phyloP scores from a whole-genome alignment of 2,888 invertebrate genomes.

The Tachina grossa region DNA sequence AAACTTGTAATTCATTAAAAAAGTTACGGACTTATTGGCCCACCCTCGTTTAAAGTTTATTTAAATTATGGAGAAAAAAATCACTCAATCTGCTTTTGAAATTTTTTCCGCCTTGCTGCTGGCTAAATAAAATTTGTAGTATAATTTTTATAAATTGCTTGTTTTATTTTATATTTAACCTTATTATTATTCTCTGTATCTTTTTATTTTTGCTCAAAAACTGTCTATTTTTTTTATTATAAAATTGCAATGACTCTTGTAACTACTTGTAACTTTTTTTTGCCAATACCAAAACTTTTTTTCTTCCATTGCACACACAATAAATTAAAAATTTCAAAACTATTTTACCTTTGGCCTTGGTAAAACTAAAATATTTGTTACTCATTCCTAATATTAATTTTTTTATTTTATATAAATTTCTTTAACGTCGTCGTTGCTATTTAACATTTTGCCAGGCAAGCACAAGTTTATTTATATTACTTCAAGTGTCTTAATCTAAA shows the following conservation, averaged over 20 bases:
- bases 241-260: not conserved
- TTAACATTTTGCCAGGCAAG: not conserved
- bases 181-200: too few relatives aligned
- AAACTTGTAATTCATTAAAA: too few relatives aligned
- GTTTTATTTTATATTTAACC: too few relatives aligned
- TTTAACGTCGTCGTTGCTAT: not conserved
- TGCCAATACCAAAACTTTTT: not conserved
- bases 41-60: too few relatives aligned
- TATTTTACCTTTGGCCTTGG: not conserved
- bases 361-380: constrained; percentile 4
- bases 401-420: not conserved
- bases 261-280: not conserved
- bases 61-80: too few relatives aligned
- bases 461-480: not conserved
- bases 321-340: not conserved
- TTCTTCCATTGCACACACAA: too few relatives aligned
- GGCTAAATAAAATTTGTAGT: too few relatives aligned
- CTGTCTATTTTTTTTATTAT: not conserved
- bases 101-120: too few relatives aligned
- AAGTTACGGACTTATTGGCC: too few relatives aligned
- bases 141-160: too few relatives aligned
- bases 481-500: constrained; percentile 1
- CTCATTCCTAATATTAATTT: not conserved
- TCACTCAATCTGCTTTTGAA: too few relatives aligned
- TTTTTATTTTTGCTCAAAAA: not conserved